Evolutionary conservation across 2,113 vertebrate species (phyloP).

Genomic region (Seriola quinqueradiata): DNA sequence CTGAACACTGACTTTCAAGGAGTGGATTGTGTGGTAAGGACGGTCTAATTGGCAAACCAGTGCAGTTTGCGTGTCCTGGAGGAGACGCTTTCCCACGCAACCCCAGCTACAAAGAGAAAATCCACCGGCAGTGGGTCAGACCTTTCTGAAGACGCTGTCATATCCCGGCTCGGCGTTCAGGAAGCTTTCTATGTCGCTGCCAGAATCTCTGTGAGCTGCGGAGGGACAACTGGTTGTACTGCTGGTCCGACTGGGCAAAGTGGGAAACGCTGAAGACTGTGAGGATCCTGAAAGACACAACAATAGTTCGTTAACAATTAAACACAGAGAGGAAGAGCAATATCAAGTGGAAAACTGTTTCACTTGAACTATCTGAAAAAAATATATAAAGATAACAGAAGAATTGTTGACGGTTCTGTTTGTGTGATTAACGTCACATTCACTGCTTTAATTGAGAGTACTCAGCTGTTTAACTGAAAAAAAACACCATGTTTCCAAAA

Average conservation of each 20-base stretch:
- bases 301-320: neutral
- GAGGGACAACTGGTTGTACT: slow-evolving; percentile 67
- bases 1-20: neutral
- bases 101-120: neutral
- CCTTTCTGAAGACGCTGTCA: slow-evolving; percentile 82
- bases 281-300: slow-evolving; percentile 75
- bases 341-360: neutral
- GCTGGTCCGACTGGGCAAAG: slow-evolving; percentile 66
- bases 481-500: slow-evolving; percentile 14
- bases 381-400: neutral
- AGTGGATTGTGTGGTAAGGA: neutral
- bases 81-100: neutral
- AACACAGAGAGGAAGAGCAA: neutral
- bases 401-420: neutral
- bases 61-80: neutral
- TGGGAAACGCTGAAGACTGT: slow-evolving; percentile 44
- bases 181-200: slow-evolving; percentile 81
- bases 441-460: slow-evolving; percentile 4
- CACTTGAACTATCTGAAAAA: neutral
- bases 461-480: slow-evolving; percentile 16
- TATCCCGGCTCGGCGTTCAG: slow-evolving; percentile 75
- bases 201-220: slow-evolving; percentile 75
- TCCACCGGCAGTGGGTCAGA: slow-evolving; percentile 32
- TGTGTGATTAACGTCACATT: neutral
- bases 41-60: neutral